Evolutionary conservation across 2,888 invertebrate genomes (phyloP).

Genomic region (Polymixis lichenea): DNA sequence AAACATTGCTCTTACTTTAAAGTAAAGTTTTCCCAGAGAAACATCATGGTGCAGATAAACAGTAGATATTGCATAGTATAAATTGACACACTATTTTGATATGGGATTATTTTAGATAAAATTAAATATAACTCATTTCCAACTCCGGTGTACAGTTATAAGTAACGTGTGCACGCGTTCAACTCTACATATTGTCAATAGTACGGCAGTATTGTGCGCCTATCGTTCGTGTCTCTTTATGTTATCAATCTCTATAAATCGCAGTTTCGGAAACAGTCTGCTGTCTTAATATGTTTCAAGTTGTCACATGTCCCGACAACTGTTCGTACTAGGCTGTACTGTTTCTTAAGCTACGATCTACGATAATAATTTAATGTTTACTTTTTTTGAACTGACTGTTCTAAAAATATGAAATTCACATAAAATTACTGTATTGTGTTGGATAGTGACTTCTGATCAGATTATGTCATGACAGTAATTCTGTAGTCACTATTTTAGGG

Average conservation of each 20-base stretch:
- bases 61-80: constrained; percentile 63
- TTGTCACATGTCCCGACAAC: neutral
- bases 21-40: constrained; percentile 54
- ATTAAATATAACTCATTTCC: constrained; percentile 40
- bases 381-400: constrained; percentile 16
- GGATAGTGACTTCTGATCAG: neutral
- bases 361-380: neutral
- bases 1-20: constrained; percentile 34
- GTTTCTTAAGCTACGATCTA: constrained; percentile 25
- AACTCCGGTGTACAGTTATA: constrained; percentile 28
- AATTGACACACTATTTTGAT: constrained; percentile 67
- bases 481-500: neutral
- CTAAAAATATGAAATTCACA: constrained; percentile 4
- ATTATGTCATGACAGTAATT: constrained; percentile 1
- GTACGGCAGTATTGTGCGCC: constrained; percentile 17
- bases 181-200: constrained; percentile 30
- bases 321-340: neutral
- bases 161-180: constrained; percentile 21
- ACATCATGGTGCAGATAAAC: constrained; percentile 42
- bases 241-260: constrained; percentile 53
- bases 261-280: constrained; percentile 21
- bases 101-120: constrained; percentile 59
- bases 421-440: neutral
- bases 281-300: constrained; percentile 13
- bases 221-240: constrained; percentile 47